Percentiles rank a stretch among this genome's conserved stretches.
These are phyloP conservation scores for Centrocercus urophasianus DNA, from an alignment of 2,113 vertebrate species.

Conservation along the genomic window DNA sequence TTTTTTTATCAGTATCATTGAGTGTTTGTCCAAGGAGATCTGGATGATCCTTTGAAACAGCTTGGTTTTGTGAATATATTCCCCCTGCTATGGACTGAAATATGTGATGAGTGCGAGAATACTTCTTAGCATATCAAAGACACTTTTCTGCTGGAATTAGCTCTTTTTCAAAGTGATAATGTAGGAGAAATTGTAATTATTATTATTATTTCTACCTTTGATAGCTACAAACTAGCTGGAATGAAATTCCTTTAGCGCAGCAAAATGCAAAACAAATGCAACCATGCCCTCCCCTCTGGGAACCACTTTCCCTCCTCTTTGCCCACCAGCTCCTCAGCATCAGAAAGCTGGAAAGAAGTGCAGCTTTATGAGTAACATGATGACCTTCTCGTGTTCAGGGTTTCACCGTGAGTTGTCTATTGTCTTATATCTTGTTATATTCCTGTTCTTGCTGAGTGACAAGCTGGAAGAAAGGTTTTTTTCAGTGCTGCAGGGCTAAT, in stretches of 20 bases:
- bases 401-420: neutral
- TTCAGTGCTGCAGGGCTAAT: neutral
- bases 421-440: neutral
- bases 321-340: neutral
- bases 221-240: neutral
- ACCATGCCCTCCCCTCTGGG: neutral
- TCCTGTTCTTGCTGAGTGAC: neutral
- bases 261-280: neutral
- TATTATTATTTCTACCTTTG: constrained; percentile 4
- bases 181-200: neutral
- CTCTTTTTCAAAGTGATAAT: neutral
- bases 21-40: neutral
- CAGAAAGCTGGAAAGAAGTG: neutral
- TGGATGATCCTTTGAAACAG: neutral
- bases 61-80: neutral
- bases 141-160: neutral
- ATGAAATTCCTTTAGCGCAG: neutral
- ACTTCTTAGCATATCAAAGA: neutral
- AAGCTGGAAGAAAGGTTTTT: neutral
- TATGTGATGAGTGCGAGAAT: neutral
- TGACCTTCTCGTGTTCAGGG: neutral
- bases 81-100: neutral
- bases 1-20: neutral
- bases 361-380: neutral
- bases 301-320: neutral